Conservation (phyloP, 1,140 invertebrate species). For the Lucilia cuprina region DNA sequence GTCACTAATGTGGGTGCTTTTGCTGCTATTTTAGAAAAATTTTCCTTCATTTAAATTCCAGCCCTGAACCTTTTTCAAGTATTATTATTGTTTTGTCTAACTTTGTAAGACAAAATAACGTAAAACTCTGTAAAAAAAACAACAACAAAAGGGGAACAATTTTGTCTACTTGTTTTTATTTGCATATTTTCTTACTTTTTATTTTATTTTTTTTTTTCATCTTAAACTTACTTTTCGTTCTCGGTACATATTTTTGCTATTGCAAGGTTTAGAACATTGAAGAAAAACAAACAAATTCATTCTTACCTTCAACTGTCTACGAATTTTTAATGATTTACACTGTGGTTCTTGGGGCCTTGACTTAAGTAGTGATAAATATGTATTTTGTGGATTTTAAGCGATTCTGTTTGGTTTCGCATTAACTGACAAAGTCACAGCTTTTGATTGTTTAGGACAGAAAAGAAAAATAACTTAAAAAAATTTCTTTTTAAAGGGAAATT, state of each 20-base stretch:
- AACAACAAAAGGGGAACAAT: background rate
- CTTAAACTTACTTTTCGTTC: background rate
- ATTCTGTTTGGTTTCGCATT: too few relatives aligned
- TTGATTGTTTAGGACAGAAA: too few relatives aligned
- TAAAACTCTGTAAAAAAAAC: background rate
- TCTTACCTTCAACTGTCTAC: background rate
- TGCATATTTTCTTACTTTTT: background rate
- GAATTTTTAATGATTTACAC: conserved; percentile 7
- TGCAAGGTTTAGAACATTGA: background rate
- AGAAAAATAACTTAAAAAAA: too few relatives aligned
- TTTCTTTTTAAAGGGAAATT: too few relatives aligned
- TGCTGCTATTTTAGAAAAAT: background rate
- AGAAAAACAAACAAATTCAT: background rate
- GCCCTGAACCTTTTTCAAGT: background rate
- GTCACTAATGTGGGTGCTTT: background rate
- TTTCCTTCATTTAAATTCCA: background rate
- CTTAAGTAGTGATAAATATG: too few relatives aligned
- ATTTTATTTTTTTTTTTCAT: background rate
- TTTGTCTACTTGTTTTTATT: background rate
- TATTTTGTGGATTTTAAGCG: too few relatives aligned
- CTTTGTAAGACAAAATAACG: too few relatives aligned
- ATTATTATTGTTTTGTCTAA: background rate
- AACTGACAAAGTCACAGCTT: too few relatives aligned
- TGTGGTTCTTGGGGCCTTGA: background rate
- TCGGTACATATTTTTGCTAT: background rate